Percentiles rank a stretch among this genome's conserved stretches.
These are phyloP conservation scores for Todiramphus saurophagus DNA, from an alignment of 2,113 vertebrate species.

Conservation along the genomic window DNA sequence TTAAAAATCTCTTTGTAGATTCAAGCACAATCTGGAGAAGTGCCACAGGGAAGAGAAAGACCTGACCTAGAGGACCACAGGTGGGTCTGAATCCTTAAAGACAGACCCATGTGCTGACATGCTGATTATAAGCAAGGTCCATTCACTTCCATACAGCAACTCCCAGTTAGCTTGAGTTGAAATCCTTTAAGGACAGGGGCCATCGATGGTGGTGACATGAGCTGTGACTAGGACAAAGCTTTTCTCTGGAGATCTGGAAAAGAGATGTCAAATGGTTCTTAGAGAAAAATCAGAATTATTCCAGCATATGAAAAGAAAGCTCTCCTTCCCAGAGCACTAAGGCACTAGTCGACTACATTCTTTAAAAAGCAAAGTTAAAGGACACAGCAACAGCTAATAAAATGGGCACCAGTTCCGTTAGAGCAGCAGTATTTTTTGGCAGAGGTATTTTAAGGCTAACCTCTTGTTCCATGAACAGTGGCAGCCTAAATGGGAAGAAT, in stretches of 20 bases:
- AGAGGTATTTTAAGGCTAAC: conserved; percentile 39
- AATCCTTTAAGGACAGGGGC: background rate
- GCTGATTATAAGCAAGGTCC: background rate
- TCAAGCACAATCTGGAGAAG: rapidly evolving
- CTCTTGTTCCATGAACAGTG: conserved; percentile 1
- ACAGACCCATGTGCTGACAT: background rate
- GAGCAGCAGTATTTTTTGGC: conserved; percentile 30
- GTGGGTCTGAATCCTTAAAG: background rate
- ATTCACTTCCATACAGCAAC: background rate
- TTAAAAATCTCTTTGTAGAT: background rate
- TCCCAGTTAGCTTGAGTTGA: background rate
- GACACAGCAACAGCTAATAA: conserved; percentile 21
- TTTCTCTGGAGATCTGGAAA: background rate
- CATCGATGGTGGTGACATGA: rapidly evolving
- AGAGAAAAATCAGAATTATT: background rate
- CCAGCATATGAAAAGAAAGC: background rate
- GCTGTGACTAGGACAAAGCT: background rate
- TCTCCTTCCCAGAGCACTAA: background rate
- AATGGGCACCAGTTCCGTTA: background rate
- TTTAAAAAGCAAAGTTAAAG: background rate
- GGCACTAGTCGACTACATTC: background rate
- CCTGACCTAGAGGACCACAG: background rate
- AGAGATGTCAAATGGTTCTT: background rate
- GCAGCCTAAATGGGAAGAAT: background rate
- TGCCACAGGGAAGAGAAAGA: background rate